Conservation (phyloP, 2,797 vertebrate species). For the Emys orbicularis region DNA sequence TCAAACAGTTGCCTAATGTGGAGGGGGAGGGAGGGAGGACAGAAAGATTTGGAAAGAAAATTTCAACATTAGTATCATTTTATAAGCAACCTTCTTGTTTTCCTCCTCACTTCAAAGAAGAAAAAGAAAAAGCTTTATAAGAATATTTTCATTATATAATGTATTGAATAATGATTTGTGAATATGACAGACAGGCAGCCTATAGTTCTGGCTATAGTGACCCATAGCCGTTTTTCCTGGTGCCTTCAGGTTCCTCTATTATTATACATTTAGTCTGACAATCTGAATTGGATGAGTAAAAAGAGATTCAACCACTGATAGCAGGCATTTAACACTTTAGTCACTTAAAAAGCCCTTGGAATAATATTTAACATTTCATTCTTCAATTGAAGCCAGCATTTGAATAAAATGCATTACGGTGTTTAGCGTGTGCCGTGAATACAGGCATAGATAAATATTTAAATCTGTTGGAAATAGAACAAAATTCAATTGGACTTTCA, state of each 20-base stretch:
- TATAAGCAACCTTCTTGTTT: constrained; percentile 59
- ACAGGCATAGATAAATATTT: constrained; percentile 27
- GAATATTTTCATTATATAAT: constrained; percentile 34
- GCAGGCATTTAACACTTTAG: constrained; percentile 76
- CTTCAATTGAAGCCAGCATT: background rate
- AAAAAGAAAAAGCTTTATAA: constrained; percentile 60
- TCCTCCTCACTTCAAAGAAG: constrained; percentile 55
- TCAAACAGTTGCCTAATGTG: constrained; percentile 77
- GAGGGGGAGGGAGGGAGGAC: background rate
- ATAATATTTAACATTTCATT: constrained; percentile 72
- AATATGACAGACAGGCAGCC: constrained; percentile 35
- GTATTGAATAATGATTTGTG: constrained; percentile 57
- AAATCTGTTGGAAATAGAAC: constrained; percentile 39
- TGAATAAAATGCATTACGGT: constrained; percentile 18
- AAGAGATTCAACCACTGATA: constrained; percentile 24
- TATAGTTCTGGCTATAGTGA: background rate
- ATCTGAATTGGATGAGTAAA: constrained; percentile 56
- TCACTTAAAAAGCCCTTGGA: constrained; percentile 73
- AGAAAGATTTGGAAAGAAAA: constrained; percentile 72
- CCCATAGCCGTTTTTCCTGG: constrained; percentile 36
- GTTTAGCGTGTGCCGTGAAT: constrained; percentile 5
- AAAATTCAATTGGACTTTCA: constrained; percentile 63
- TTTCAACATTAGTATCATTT: constrained; percentile 64
- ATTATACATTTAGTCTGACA: constrained; percentile 64
- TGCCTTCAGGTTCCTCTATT: constrained; percentile 52